Percentiles rank a stretch among this genome's conserved stretches.
Conservation (phyloP, 1,140 invertebrate species). For the Ephestia elutella region DNA sequence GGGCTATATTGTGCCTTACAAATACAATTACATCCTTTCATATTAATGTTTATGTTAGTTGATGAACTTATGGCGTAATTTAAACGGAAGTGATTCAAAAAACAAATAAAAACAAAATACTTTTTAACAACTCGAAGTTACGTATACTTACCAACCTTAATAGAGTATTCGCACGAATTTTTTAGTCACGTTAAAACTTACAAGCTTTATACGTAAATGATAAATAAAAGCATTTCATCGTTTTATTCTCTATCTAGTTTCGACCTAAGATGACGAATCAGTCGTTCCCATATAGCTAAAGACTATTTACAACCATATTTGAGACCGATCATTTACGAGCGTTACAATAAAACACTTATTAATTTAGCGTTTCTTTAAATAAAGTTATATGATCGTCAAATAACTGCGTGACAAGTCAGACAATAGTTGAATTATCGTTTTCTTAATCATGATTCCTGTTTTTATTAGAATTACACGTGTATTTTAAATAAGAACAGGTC, state of each 20-base stretch:
- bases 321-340: neutral
- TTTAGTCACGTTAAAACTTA: neutral
- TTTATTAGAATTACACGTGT: no score
- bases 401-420: no score
- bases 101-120: no score
- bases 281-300: conserved; percentile 33
- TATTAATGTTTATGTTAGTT: no score
- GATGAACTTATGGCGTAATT: no score
- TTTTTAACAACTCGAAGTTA: neutral
- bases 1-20: no score
- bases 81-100: no score
- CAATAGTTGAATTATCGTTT: no score
- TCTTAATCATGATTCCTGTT: no score
- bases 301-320: conserved; percentile 28
- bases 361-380: neutral
- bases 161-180: neutral
- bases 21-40: no score
- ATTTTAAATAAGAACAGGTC: no score
- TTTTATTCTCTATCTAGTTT: conserved; percentile 3
- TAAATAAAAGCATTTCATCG: neutral
- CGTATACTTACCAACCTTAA: neutral
- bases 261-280: conserved; percentile 26
- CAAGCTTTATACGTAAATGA: neutral
- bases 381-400: neutral
- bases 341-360: neutral